Conservation (phyloP, 2,113 vertebrate species). For the Microcebus murinus region DNA sequence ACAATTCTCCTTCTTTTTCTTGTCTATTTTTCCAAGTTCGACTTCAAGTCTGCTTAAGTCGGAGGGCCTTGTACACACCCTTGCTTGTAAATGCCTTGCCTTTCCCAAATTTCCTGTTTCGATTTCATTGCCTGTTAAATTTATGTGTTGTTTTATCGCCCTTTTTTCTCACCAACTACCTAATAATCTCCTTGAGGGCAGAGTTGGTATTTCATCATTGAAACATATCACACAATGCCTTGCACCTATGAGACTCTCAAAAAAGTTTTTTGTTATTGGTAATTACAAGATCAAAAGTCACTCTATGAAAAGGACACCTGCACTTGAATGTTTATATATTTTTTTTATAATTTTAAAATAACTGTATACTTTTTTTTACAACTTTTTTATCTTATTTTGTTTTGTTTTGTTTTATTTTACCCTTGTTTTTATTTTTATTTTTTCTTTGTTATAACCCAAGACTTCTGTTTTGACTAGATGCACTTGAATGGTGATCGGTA, state of each 20-base stretch:
- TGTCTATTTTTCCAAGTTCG: background rate
- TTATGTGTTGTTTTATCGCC: background rate
- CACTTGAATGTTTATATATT: too few species aligned
- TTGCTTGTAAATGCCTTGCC: background rate
- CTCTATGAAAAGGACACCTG: too few species aligned
- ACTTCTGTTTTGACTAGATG: too few species aligned
- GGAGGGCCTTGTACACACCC: background rate
- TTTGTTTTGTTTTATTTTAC: too few species aligned
- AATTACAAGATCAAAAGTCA: background rate
- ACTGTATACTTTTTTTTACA: too few species aligned
- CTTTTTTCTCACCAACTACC: background rate
- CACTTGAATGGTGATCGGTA: background rate
- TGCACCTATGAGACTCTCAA: background rate
- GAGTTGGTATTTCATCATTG: conserved; percentile 2
- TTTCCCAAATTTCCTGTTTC: background rate
- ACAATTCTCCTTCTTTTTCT: background rate
- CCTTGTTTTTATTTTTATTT: too few species aligned
- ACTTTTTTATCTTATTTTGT: too few species aligned
- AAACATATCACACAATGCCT: background rate
- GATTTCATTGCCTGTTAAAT: background rate
- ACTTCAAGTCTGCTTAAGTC: background rate
- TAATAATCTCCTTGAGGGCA: background rate
- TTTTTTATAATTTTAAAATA: too few species aligned
- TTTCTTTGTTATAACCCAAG: too few species aligned
- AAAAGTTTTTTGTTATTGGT: background rate